Evolutionary conservation across 2,888 invertebrate genomes (phyloP).

Genomic region (Eustalomyia histrio): DNA sequence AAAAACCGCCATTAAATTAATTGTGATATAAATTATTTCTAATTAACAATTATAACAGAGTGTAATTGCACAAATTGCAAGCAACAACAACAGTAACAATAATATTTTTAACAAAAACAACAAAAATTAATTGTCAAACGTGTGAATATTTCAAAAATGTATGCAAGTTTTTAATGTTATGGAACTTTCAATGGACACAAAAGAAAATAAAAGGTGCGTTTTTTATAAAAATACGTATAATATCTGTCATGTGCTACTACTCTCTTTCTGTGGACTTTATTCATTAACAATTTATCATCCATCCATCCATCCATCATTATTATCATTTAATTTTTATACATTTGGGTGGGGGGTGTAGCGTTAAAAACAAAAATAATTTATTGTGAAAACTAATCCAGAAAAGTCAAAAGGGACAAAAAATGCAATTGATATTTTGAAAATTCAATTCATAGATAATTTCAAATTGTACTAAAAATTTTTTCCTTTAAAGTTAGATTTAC

Average conservation of each 20-base stretch:
- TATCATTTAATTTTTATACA: neutral
- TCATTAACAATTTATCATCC: neutral
- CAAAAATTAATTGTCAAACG: constrained; percentile 63
- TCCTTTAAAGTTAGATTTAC: no score
- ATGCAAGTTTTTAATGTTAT: constrained; percentile 77
- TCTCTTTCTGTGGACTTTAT: neutral
- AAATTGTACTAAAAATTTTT: no score
- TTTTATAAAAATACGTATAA: neutral
- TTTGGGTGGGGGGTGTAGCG: neutral
- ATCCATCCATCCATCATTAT: no score
- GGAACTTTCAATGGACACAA: constrained; percentile 78
- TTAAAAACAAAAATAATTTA: no score
- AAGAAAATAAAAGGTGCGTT: constrained; percentile 76
- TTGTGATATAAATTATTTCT: constrained; percentile 32
- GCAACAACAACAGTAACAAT: neutral
- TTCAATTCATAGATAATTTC: no score
- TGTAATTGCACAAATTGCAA: neutral
- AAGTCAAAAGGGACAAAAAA: no score
- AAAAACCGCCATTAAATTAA: constrained; percentile 9
- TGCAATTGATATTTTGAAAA: no score
- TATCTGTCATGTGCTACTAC: neutral
- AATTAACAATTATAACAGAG: neutral
- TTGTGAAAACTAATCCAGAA: no score
- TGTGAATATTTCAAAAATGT: constrained; percentile 73
- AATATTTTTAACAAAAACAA: neutral